Base-by-base conservation (phyloP, 2,113 vertebrate species). In the Prionailurus viverrinus region DNA sequence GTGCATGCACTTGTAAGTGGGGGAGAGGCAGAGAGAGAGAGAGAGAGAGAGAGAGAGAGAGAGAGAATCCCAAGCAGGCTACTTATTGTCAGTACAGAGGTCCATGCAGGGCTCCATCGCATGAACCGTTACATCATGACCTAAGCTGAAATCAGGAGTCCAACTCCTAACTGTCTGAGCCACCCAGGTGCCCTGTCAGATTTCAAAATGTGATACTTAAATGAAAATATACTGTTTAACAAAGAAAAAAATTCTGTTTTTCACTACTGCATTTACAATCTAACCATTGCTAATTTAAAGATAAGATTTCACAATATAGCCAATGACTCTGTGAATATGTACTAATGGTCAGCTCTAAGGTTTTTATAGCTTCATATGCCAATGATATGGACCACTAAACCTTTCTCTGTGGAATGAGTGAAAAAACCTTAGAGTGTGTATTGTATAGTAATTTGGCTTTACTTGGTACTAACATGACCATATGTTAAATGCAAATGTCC, bases 151-250 rank as follows among this genome's bases (percentile, higher is more conserved):
- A 61, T 61, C 7, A 61, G 8, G 58, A 61, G 58, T 61, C 21
- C 58, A 61, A 61, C 58, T 9, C 21, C 25, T 61, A 61, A 61
- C 21, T 61, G 21, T 10, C 58, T 61, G 58, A 61, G 58, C 58
- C 58, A 23, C 58, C 58, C 58, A 61, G 58, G 58, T 61, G 21
- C 58, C 58, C 58, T 19, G 21, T 61, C 69, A 76, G 12, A 53
- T 18, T 69, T 31, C 36, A 94, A 93, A 95, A 93, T 53, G 74
- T 4, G 79, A 86, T 55, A 68, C 4, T 88, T 39, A 92, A 78
- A 81, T 91, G 68, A 5, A 31, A 95, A 94, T 89, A 65, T 58
- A 51, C 5, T 82, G 2, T 61, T 96, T 71, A 66, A 91, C 81
- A 68, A 63, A 3, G 12, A 89, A 65, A 73, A 91, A 94, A n/a